Conservation (phyloP, 1,140 invertebrate species). For the Teleogryllus occipitalis region DNA sequence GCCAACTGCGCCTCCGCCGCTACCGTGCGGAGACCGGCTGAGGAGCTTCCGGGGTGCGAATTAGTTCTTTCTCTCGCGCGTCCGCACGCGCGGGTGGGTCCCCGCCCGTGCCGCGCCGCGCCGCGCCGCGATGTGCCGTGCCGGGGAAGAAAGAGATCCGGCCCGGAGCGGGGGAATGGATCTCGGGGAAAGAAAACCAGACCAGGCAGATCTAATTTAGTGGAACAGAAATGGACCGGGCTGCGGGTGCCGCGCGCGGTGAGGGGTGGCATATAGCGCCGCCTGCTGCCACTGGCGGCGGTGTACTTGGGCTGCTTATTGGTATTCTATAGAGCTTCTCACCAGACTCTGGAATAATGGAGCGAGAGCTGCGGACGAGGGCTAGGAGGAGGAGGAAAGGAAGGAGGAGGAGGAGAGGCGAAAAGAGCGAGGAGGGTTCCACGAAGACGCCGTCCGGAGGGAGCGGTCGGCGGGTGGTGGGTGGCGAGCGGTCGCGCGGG, state of each 20-base stretch:
- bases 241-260: not conserved
- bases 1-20: no score
- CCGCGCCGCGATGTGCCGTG: not conserved
- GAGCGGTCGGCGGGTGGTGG: no score
- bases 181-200: slow-evolving; percentile 20
- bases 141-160: not conserved
- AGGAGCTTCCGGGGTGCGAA: not conserved
- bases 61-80: not conserved
- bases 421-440: not conserved
- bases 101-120: no score
- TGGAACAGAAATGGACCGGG: slow-evolving; percentile 24
- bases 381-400: not conserved
- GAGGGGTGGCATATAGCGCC: not conserved
- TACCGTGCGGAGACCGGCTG: no score
- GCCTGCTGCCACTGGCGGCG: slow-evolving; percentile 8
- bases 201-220: slow-evolving; percentile 25
- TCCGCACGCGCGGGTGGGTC: not conserved
- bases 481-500: no score
- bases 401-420: not conserved
- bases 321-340: slow-evolving; percentile 16
- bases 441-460: not conserved
- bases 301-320: not conserved
- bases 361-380: not conserved
- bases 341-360: slow-evolving; percentile 12
- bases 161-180: not conserved